Conservation (phyloP, 2,113 vertebrate species). For the Tragelaphus buxtoni region DNA sequence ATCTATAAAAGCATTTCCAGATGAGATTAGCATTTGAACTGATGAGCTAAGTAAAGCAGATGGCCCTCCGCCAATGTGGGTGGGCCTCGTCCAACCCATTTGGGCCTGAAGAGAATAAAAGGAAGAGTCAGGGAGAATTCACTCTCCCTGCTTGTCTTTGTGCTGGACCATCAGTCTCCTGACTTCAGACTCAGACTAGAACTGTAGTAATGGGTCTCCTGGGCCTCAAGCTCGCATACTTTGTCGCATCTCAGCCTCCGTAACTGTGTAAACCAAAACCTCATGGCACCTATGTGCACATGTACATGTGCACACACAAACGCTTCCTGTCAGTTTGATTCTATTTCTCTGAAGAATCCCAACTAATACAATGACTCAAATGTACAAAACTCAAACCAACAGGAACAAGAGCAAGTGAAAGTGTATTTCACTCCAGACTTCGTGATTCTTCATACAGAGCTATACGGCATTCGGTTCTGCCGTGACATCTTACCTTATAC, state of each 20-base stretch:
- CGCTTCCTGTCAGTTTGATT: background rate
- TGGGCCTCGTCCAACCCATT: background rate
- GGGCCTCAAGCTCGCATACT: too few relatives aligned
- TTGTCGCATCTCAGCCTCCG: background rate
- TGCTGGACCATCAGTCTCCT: background rate
- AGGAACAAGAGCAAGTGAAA: background rate
- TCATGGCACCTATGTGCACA: background rate
- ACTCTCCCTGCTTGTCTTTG: background rate
- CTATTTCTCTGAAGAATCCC: background rate
- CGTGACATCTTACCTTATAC: background rate
- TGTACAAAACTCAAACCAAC: constrained; percentile 2
- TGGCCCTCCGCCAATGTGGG: background rate
- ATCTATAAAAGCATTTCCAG: background rate
- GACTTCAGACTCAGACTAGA: background rate
- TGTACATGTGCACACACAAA: background rate
- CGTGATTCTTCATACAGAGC: background rate
- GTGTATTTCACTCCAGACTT: background rate
- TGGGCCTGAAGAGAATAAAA: background rate
- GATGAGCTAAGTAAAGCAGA: background rate
- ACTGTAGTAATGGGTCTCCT: background rate
- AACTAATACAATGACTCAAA: background rate
- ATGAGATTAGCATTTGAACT: background rate
- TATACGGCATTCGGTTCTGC: background rate
- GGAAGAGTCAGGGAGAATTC: background rate
- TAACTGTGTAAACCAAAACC: background rate